phyloP scores from a whole-genome alignment of 2,888 invertebrate species.

The Nomada hirtipes region DNA sequence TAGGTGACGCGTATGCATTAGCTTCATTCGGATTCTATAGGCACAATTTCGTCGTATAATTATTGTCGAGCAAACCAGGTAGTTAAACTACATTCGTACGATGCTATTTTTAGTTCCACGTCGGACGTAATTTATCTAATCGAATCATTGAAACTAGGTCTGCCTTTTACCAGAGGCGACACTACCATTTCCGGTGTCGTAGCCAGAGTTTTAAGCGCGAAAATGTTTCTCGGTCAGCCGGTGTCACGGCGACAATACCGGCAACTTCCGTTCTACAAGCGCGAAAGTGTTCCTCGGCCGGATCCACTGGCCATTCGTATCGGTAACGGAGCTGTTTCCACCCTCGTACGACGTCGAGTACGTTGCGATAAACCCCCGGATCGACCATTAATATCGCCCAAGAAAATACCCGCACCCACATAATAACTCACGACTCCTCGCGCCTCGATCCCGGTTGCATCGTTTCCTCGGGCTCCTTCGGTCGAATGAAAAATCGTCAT shows the following conservation, averaged over 20 bases:
- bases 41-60: no score
- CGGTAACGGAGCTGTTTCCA: slow-evolving; percentile 69
- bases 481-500: no score
- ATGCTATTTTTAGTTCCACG: no score
- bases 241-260: slow-evolving; percentile 21
- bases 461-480: no score
- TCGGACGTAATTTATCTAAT: no score
- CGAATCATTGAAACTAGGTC: no score
- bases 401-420: slow-evolving; percentile 41
- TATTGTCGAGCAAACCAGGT: no score
- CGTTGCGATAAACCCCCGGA: slow-evolving; percentile 64
- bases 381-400: slow-evolving; percentile 70
- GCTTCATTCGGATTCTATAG: background rate
- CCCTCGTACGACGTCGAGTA: slow-evolving; percentile 60
- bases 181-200: background rate
- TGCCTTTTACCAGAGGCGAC: background rate
- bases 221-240: slow-evolving; percentile 23
- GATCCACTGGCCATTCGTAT: slow-evolving; percentile 68
- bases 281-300: slow-evolving; percentile 25
- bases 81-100: no score
- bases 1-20: background rate
- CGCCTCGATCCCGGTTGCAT: background rate
- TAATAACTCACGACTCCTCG: slow-evolving; percentile 33
- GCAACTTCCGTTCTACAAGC: slow-evolving; percentile 45
- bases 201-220: background rate